A percentile compares a stretch with the other conserved stretches of the same genome.
phyloP scores from a whole-genome alignment of 2,797 vertebrate species.

The Coendou prehensilis region DNA sequence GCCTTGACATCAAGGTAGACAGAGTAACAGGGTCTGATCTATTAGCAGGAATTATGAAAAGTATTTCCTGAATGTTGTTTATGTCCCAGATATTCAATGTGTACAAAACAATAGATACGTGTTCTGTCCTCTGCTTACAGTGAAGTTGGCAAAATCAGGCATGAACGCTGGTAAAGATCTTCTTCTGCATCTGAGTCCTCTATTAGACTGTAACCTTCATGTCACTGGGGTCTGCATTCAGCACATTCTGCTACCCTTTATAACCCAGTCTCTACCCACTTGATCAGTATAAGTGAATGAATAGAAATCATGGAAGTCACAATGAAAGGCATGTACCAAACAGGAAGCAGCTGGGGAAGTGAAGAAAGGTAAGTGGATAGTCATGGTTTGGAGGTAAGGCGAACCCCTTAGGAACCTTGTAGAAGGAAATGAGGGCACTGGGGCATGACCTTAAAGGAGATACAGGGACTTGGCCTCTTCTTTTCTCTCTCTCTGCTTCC shows the following conservation, averaged over 20 bases:
- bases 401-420: background rate
- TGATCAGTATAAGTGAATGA: background rate
- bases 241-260: background rate
- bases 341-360: background rate
- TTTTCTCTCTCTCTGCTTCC: background rate
- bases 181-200: background rate
- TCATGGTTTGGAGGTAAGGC: background rate
- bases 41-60: constrained; percentile 38
- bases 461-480: background rate
- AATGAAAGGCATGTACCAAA: background rate
- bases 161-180: background rate
- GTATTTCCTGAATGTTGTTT: background rate
- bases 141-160: constrained; percentile 25
- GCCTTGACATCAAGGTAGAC: background rate
- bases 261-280: background rate
- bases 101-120: background rate
- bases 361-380: background rate
- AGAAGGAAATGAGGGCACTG: background rate
- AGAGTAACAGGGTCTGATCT: constrained; percentile 32
- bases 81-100: background rate
- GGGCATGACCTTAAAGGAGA: background rate
- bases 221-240: background rate
- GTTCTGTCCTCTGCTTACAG: background rate
- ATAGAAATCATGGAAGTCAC: background rate
- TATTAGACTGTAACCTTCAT: background rate